A percentile compares a stretch with the other conserved stretches of the same genome.
These are phyloP conservation scores for Ophioninae sp. DNA, from an alignment of 2,888 invertebrate species.

Conservation along the genomic window DNA sequence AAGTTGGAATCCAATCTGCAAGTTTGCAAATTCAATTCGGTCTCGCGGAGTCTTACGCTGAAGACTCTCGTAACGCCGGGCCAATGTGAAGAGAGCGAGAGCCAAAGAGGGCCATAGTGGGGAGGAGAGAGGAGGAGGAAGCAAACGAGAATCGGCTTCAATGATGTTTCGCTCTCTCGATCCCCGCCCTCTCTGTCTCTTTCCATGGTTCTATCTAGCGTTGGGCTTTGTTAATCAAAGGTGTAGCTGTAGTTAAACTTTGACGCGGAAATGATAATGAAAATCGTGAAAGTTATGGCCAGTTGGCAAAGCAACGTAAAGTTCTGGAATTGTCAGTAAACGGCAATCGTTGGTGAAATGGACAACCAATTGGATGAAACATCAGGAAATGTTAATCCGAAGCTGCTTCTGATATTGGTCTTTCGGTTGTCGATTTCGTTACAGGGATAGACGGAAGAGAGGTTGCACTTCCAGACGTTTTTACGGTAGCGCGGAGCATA, in stretches of 20 bases:
- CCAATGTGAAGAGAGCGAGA: conserved; percentile 43
- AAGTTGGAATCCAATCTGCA: conserved; percentile 82
- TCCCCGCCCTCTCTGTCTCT: not conserved
- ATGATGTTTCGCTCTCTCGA: conserved; percentile 31
- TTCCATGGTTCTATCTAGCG: conserved; percentile 15
- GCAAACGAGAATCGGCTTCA: conserved; percentile 19
- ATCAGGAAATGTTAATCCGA: conserved; percentile 31
- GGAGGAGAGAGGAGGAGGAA: no score
- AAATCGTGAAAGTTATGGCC: conserved; percentile 4
- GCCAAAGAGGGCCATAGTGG: no score
- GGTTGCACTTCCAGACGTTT: conserved; percentile 6
- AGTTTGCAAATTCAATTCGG: conserved; percentile 81
- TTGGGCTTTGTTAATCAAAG: conserved; percentile 34
- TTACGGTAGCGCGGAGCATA: not conserved
- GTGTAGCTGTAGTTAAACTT: conserved; percentile 17
- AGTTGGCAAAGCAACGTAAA: not conserved
- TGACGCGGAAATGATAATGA: conserved; percentile 29
- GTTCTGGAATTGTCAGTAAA: conserved; percentile 25
- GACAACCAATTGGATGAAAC: conserved; percentile 1
- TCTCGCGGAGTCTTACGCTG: conserved; percentile 72
- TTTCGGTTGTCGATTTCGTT: conserved; percentile 13
- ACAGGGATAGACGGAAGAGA: not conserved
- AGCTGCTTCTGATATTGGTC: no score
- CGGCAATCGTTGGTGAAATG: not conserved
- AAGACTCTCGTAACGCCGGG: conserved; percentile 64